Evolutionary conservation across 1,140 invertebrate species (phyloP).

Genomic region (Diprion similis): DNA sequence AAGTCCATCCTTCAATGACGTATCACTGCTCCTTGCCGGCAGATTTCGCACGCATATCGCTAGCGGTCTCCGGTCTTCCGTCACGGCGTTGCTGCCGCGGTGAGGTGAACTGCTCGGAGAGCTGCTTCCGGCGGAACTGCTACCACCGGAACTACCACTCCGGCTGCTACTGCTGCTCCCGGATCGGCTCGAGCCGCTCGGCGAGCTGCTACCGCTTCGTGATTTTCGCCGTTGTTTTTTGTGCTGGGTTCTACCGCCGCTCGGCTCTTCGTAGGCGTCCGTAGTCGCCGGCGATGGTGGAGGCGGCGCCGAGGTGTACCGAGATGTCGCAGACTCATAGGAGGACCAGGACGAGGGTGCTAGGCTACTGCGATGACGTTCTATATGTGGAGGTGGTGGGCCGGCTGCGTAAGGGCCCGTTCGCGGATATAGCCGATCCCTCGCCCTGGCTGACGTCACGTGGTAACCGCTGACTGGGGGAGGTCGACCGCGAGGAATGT

Average conservation of each 20-base stretch:
- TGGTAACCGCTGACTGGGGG: constrained; percentile 51
- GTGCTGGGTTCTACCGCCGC: constrained; percentile 47
- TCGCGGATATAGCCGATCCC: constrained; percentile 56
- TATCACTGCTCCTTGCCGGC: constrained; percentile 87
- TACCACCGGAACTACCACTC: constrained; percentile 61
- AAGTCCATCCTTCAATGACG: constrained; percentile 94
- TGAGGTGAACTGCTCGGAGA: constrained; percentile 53
- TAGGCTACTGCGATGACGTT: constrained; percentile 49
- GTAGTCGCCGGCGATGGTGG: constrained; percentile 51
- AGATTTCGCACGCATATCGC: constrained; percentile 93
- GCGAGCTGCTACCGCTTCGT: constrained; percentile 59
- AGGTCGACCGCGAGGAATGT: constrained; percentile 52
- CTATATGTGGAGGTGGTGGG: constrained; percentile 56
- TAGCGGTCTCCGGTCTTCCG: constrained; percentile 78
- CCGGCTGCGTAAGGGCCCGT: constrained; percentile 51
- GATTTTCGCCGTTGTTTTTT: constrained; percentile 60
- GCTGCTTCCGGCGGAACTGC: constrained; percentile 58
- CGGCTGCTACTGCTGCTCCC: constrained; percentile 68
- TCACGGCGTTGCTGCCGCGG: constrained; percentile 52
- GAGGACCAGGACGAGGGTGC: constrained; percentile 51
- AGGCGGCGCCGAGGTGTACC: constrained; percentile 51
- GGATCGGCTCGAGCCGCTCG: constrained; percentile 66
- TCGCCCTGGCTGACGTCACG: constrained; percentile 59
- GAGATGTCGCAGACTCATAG: constrained; percentile 52
- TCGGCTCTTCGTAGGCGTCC: constrained; percentile 51